Base-by-base conservation (phyloP, 2,113 vertebrate genomes). In the Lampris incognitus region DNA sequence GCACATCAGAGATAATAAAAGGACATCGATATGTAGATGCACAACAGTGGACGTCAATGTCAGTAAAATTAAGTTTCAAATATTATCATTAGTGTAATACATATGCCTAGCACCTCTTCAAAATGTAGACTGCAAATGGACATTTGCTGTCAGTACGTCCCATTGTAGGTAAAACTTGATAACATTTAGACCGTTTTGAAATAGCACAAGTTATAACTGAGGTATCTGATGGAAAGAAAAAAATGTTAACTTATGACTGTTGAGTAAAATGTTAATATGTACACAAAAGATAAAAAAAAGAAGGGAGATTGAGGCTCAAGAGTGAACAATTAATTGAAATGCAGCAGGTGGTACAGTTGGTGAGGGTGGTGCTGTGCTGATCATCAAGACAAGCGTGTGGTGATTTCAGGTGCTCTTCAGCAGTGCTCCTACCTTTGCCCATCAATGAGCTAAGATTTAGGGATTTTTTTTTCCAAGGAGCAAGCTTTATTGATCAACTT, bases 361-460 rank as follows among this genome's bases (percentile, higher is more conserved):
- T 76, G 46, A n/a, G 36, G 49, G 51, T 72, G 39, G 9, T 24
- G 24, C 24, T 24, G 49, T 66, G 65, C 9, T 60, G 69, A 82
- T 79, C 24, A 41, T 5, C 2, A 64, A 9, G 46, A 24, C 24
- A 24, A 50, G 79, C 55, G 73, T 85, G 84, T 83, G 72, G 13
- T 69, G 78, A 86, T 87, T 65, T 57, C 9, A 69, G 66, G 87
- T 82, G 82, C 37, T 44, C 50, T 48, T 13, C 52, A 36, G 39
- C 49, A 3, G 39, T 62, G 58, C 70, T 87, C 92, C 87, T 94
- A 93, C 93, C 93, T 93, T 86, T 69, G 52, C 61, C 63, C 66
- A 59, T 77, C 77, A 48, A 70, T 2, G 70, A 66, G 72, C 88
- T 86, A 85, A 84, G 76, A 92, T 90, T 91, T 86, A 64, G 76